phyloP scores from a whole-genome alignment of 2,888 invertebrate species.

The Cetonia aurata region DNA sequence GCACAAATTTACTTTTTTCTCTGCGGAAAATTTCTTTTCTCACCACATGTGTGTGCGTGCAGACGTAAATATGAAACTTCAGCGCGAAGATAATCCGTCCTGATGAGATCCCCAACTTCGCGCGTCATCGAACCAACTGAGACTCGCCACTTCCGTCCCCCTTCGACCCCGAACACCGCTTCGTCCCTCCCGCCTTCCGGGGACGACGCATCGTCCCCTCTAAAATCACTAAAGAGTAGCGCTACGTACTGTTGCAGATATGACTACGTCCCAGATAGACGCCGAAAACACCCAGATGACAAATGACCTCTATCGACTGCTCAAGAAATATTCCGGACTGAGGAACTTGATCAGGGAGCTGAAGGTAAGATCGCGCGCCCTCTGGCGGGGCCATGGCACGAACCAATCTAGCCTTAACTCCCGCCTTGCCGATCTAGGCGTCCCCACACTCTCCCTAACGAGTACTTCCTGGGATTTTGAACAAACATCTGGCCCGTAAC shows the following conservation, averaged over 20 bases:
- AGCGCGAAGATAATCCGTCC: too few species aligned
- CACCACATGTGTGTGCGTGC: too few species aligned
- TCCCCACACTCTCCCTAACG: too few species aligned
- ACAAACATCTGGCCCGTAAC: too few species aligned
- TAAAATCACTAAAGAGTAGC: constrained; percentile 25
- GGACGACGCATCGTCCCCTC: neutral
- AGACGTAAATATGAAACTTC: too few species aligned
- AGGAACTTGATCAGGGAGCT: constrained; percentile 89
- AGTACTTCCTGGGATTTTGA: too few species aligned
- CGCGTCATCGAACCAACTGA: neutral
- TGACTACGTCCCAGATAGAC: constrained; percentile 93
- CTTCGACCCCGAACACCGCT: neutral
- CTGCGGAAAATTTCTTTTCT: too few species aligned
- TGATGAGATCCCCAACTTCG: too few species aligned
- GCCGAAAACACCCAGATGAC: constrained; percentile 95
- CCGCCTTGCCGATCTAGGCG: too few species aligned
- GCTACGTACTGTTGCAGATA: constrained; percentile 73
- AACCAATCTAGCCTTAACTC: too few species aligned
- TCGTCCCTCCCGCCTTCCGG: neutral
- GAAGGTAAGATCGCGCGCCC: constrained; percentile 72
- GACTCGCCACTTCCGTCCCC: neutral
- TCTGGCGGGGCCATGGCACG: neutral
- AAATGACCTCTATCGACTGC: constrained; percentile 90
- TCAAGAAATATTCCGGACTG: constrained; percentile 92
- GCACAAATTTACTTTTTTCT: too few species aligned